Evolutionary conservation across 2,888 invertebrate species (phyloP), one percentile per base, ranked within the genome.

Genomic region (Alcis repandata): DNA sequence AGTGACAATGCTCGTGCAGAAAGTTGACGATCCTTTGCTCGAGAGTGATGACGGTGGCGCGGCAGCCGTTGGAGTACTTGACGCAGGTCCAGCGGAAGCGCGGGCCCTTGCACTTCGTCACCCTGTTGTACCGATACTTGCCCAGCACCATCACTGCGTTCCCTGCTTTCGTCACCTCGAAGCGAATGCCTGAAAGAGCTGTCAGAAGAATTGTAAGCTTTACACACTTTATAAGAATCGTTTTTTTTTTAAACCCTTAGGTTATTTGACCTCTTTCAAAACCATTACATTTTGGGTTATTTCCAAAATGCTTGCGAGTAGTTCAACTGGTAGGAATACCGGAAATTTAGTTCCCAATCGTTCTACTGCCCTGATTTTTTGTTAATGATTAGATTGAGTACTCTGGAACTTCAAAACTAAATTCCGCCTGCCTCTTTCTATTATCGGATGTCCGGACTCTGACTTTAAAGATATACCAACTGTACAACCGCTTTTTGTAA

Each of bases 61-160:
- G 71, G 43, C 85, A 85, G 1, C 82, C 83, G 1, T 61, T 46
- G 10, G 75, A 71, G 10, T 74, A 73, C 63, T 80, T 83, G 36
- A 79, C 69, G 52, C 86, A 86, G 0, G 72, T 76, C 85, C 86
- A 86, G 0, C 84, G 70, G 9, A 73, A 70, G 43, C 78, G 80
- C 3, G 82, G 79, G 0, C 84, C 82, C 32, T 77, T 80, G 65
- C 71, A 75, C 13, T 67, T 68, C 17, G 57, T 76, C 13, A 75
- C 77, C 17, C 74, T 75, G 48, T 83, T 82, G 62, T 76, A 86
- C 8, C 84, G 79, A 61, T 84, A 75, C 2, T 61, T 59, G 0
- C 84, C 83, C n/a, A 83, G 22, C 10, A 72, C 67, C 43, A 85
- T 76, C 32, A 82, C 83, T 0, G 80, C 83, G 53, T 85, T 85